These are phyloP conservation scores for Gymnopithys bicolor DNA, from an alignment of 2,797 vertebrate species.

Conservation along the genomic window DNA sequence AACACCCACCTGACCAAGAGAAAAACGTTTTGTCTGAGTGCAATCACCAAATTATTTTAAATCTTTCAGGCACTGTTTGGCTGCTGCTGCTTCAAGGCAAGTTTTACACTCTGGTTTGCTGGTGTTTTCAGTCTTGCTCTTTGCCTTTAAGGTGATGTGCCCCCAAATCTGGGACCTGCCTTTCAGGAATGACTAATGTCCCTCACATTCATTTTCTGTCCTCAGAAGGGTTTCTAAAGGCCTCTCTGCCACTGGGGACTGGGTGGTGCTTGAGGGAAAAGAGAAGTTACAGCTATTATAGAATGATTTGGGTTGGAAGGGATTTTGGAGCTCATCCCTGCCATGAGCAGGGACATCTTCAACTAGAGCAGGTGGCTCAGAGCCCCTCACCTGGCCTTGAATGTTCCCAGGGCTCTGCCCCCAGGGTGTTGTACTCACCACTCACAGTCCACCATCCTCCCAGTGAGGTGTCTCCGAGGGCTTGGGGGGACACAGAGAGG, in stretches of 20 bases:
- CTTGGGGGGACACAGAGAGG: background rate
- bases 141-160: rapidly evolving
- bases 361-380: background rate
- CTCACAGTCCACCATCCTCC: background rate
- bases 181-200: background rate
- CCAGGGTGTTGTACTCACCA: background rate
- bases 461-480: rapidly evolving
- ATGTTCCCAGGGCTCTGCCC: background rate
- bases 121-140: background rate
- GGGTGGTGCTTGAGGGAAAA: background rate
- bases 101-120: background rate
- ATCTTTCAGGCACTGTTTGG: background rate
- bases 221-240: background rate
- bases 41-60: background rate
- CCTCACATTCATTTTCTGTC: rapidly evolving
- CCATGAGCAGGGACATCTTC: background rate
- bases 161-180: rapidly evolving
- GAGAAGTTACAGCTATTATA: rapidly evolving
- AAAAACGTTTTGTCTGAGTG: background rate
- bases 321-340: background rate
- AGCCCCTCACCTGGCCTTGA: background rate
- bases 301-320: background rate
- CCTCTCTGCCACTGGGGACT: rapidly evolving
- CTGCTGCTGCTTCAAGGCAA: rapidly evolving
- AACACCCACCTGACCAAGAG: constrained; percentile 29